A percentile compares a stretch with the other conserved stretches of the same genome.
Conservation (phyloP, 53 echinoderm and acorn worm genomes). For the Arbacia lixula region DNA sequence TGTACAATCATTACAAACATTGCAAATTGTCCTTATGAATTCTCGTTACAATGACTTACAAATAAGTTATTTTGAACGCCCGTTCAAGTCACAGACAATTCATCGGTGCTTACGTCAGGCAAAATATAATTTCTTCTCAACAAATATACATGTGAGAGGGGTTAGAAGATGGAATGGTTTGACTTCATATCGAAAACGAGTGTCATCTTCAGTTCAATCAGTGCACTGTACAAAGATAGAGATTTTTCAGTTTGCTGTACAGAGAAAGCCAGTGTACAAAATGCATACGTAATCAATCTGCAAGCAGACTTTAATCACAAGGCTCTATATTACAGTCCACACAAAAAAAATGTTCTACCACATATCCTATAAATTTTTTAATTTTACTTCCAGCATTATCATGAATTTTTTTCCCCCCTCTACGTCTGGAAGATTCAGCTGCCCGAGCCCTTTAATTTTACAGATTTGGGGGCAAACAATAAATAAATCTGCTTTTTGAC, state of each 20-base stretch:
- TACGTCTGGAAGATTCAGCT: too few species aligned
- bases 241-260: slow-evolving; percentile 8
- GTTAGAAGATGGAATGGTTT: slow-evolving; percentile 1
- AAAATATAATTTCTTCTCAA: slow-evolving; percentile 11
- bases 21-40: not conserved
- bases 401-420: too few species aligned
- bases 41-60: not conserved
- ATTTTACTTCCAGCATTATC: too few species aligned
- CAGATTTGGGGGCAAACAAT: too few species aligned
- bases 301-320: slow-evolving; percentile 11
- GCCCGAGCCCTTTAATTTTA: too few species aligned
- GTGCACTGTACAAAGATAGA: slow-evolving; percentile 23
- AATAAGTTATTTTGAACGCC: slow-evolving; percentile 18
- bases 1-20: not conserved
- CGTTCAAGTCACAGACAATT: slow-evolving; percentile 6
- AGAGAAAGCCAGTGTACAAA: slow-evolving; percentile 18
- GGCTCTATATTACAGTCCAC: slow-evolving; percentile 9
- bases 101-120: not conserved
- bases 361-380: not conserved
- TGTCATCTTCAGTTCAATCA: not conserved
- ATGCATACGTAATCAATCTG: not conserved
- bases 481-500: too few species aligned
- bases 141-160: slow-evolving; percentile 19
- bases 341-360: not conserved
- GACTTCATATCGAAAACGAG: not conserved